Base-by-base conservation (phyloP, 2,113 vertebrate species). In the Planiliza haematocheilus region DNA sequence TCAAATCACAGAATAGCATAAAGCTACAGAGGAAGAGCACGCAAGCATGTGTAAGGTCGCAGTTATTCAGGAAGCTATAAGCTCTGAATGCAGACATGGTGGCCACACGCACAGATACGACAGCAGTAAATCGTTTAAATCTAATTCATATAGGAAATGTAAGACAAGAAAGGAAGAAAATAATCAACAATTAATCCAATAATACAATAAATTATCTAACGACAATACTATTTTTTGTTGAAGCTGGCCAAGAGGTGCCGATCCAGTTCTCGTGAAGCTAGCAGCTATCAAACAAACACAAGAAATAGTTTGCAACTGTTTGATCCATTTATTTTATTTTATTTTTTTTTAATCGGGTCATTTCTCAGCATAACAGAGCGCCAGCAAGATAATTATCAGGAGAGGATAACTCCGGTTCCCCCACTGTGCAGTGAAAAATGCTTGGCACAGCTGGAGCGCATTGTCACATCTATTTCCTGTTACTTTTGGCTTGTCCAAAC, bases 391-490 rank as follows among this genome's bases (percentile, higher is more conserved):
- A 74, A 57, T 50, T 50, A 58, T 21, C 62, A 63, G 41, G 38
- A 41, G 55, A 69, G 18, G 50, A 77, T 43, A 74, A 69, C 58
- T 55, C 48, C 73, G 48, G 66, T 72, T 77, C 41, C 36, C 34
- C 59, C 53, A 58, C 46, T 67, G 70, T 56, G 38, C 36, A 60
- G 68, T 70, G 59, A 73, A 85, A 82, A 82, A 52, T 71, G 79
- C 71, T 77, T 63, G 46, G 69, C 84, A 82, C 81, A 85, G 83
- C 86, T 80, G 74, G 18, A 80, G 70, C 41, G 7, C 63, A 76
- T 79, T 85, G 83, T 88, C 81, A 88, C 74, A 85, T 84, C 72
- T 49, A 88, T 76, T 88, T 78, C 79, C 79, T 68, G 74, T 86
- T 30, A 30, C 77, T 84, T 81, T 75, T 81, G 66, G 59, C 70